Base-by-base conservation (phyloP, 2,797 vertebrate genomes). In the Geotrypetes seraphini region DNA sequence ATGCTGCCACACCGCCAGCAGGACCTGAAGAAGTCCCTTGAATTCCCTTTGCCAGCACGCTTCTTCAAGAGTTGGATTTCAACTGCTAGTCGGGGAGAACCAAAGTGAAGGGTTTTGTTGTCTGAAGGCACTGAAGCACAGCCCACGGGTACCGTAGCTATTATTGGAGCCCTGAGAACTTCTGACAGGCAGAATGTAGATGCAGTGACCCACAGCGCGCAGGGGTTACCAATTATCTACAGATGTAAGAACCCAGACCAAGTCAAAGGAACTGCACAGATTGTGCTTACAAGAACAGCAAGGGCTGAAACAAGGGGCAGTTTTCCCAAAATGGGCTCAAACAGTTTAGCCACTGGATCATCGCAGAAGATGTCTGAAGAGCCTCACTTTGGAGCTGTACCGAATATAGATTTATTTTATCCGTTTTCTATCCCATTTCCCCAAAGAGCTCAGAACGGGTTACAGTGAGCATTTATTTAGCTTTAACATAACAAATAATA, bases 121-220 rank as follows among this genome's bases (percentile, higher is more conserved):
- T 11, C 19, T 13, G 2, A 8, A 1, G 2, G 3, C 25, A n/a
- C 25, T 0, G 19, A 5, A 3, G 25, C 25, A 10, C 28, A 1
- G 8, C n/a, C 16, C 15, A 28, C 0, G 31, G 31, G 16, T 6
- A 11, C 12, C 5, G 15, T 0, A 2, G 16, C 11, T 3, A 14
- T 39, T 27, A 3, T 2, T 11, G 31, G 30, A 31, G 33, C 50
- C 32, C 5, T 14, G 36, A 22, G 44, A 33, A 19, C 28, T 24
- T 23, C 32, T 12, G 45, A 33, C 17, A 5, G 33, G 36, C 31
- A n/a, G 5, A 28, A 23, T 16, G 38, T 47, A 36, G 30, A 37
- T 15, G 40, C 49, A 15, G 21, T 7, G 42, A 37, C 40, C 48
- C 25, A 6, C 24, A 3, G 16, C 6, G 24, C 22, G 5, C 1